Evolutionary conservation across 2,113 vertebrate species (phyloP).

Genomic region (Rousettus leschenaultii): DNA sequence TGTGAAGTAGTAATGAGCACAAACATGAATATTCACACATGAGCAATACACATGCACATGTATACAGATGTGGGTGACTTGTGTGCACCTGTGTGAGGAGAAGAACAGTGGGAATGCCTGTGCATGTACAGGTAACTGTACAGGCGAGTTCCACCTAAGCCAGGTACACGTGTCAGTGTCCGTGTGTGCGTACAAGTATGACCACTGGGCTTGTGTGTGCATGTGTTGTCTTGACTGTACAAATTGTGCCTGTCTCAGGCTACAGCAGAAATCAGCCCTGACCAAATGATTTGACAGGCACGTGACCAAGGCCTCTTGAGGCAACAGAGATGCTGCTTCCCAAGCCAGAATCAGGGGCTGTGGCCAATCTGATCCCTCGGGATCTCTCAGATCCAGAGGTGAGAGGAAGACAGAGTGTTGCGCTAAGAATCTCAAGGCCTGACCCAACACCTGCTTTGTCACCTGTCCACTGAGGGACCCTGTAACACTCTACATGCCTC

Average conservation of each 20-base stretch:
- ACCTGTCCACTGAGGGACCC: neutral
- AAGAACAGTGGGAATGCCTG: neutral
- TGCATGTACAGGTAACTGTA: accelerated
- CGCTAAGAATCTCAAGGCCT: neutral
- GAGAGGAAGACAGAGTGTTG: neutral
- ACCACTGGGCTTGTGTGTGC: neutral
- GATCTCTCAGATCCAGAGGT: neutral
- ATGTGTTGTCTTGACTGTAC: accelerated
- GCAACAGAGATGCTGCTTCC: neutral
- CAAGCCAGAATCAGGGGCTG: neutral
- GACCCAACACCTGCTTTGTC: neutral
- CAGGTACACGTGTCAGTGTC: accelerated
- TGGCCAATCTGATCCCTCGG: neutral
- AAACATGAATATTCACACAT: neutral
- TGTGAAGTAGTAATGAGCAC: accelerated
- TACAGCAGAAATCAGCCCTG: neutral
- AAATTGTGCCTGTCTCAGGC: neutral
- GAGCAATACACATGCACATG: accelerated
- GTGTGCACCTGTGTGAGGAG: neutral
- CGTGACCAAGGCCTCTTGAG: neutral
- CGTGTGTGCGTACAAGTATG: too few relatives aligned
- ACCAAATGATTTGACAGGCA: neutral
- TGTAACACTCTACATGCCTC: neutral
- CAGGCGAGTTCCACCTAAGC: neutral
- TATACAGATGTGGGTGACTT: neutral